Evolutionary conservation across 2,888 invertebrate genomes (phyloP).

Genomic region (Phymatocera aterrima): DNA sequence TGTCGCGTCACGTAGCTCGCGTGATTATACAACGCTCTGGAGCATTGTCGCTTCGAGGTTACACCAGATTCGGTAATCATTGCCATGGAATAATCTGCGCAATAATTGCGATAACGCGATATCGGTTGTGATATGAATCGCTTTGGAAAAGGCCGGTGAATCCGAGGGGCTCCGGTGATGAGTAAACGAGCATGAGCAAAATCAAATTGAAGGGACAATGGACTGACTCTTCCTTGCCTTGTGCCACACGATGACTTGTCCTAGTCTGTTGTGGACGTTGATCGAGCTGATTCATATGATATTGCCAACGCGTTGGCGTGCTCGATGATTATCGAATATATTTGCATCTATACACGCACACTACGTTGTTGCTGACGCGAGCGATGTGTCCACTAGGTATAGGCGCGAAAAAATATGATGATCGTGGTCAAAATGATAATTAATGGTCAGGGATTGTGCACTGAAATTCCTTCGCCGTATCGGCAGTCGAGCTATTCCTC

Average conservation of each 20-base stretch:
- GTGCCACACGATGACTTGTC: neutral
- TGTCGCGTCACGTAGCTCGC: conserved; percentile 19
- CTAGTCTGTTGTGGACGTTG: neutral
- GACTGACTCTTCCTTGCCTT: too few species aligned
- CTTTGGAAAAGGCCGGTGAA: too few species aligned
- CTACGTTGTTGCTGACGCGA: neutral
- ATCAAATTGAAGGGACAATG: too few species aligned
- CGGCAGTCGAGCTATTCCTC: too few species aligned
- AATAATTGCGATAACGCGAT: neutral
- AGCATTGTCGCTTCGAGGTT: conserved; percentile 9
- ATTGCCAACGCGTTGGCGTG: neutral
- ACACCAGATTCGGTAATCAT: conserved; percentile 28
- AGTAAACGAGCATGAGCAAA: neutral
- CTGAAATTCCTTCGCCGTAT: neutral
- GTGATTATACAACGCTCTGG: conserved; percentile 27
- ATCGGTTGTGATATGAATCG: neutral
- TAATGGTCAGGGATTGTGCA: neutral
- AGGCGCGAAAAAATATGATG: conserved; percentile 17
- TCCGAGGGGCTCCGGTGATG: neutral
- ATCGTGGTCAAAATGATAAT: conserved; percentile 2
- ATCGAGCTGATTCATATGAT: neutral
- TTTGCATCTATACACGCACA: conserved; percentile 15
- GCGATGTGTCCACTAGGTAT: too few species aligned
- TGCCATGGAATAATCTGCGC: neutral
- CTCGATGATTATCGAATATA: conserved; percentile 24